These are phyloP conservation scores for Ephydatia muelleri DNA, from an alignment of 37 sponge, comb jelly and placozoan species.

Conservation along the genomic window DNA sequence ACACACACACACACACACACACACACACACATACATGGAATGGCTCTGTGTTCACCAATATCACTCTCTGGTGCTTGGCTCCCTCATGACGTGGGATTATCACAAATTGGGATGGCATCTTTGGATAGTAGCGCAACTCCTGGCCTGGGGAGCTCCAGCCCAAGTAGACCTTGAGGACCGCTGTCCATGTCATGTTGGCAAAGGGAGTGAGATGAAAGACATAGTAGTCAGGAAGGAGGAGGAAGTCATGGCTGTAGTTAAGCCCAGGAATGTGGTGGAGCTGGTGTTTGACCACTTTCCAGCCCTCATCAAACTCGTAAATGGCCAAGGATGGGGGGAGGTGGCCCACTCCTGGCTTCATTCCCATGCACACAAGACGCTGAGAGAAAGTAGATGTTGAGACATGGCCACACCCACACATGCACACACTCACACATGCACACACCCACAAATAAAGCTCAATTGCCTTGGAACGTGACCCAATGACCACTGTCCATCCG, in stretches of 20 bases:
- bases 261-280: conserved; percentile 75
- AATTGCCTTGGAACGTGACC: too few species aligned
- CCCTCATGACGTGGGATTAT: conserved; percentile 73
- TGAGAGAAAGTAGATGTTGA: not conserved
- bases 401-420: not conserved
- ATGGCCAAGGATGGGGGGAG: conserved; percentile 64
- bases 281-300: conserved; percentile 56
- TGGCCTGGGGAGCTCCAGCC: conserved; percentile 65
- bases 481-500: too few species aligned
- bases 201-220: conserved; percentile 92
- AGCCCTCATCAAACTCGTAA: conserved; percentile 79
- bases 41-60: conserved; percentile 73
- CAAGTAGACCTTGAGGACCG: conserved; percentile 19
- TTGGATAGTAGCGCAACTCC: conserved; percentile 42
- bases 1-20: not conserved
- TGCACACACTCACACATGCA: too few species aligned
- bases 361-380: conserved; percentile 73
- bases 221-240: conserved; percentile 84
- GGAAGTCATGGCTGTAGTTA: conserved; percentile 89
- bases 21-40: conserved; percentile 64
- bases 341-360: conserved; percentile 45
- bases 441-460: too few species aligned
- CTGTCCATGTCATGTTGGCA: conserved; percentile 26
- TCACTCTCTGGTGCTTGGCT: conserved; percentile 52
- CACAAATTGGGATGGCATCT: conserved; percentile 78